Conservation (phyloP, 2,888 invertebrate genomes). For the Pharmacophagus antenor region DNA sequence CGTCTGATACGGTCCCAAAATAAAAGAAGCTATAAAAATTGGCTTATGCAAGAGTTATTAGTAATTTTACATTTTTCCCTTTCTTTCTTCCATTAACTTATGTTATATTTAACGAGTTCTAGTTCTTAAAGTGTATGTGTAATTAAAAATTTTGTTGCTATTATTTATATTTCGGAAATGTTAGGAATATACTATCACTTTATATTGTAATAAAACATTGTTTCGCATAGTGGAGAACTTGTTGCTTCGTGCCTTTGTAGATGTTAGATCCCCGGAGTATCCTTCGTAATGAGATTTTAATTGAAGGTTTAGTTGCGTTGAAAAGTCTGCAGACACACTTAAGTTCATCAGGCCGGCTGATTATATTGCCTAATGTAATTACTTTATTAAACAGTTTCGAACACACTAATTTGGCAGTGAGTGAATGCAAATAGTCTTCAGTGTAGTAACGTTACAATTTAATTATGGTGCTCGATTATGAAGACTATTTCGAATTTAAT, state of each 20-base stretch:
- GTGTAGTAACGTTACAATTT: conserved; percentile 13
- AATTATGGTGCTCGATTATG: conserved; percentile 19
- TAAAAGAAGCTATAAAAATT: too few species aligned
- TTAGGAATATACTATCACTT: neutral
- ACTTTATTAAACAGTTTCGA: conserved; percentile 54
- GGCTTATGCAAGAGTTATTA: too few species aligned
- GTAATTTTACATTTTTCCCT: too few species aligned
- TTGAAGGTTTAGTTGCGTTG: conserved; percentile 63
- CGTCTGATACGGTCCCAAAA: too few species aligned
- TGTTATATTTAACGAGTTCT: too few species aligned
- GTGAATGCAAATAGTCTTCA: neutral
- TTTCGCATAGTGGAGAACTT: conserved; percentile 23
- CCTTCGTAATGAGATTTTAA: conserved; percentile 75
- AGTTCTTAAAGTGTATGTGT: too few species aligned
- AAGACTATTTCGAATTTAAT: neutral
- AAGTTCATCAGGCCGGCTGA: conserved; percentile 67
- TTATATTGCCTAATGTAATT: conserved; percentile 75
- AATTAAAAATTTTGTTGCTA: too few species aligned
- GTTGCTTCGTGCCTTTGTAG: conserved; percentile 33
- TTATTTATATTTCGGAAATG: neutral
- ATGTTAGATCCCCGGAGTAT: conserved; percentile 44
- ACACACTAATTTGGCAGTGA: conserved; percentile 17
- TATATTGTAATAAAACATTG: neutral
- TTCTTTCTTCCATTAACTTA: too few species aligned
- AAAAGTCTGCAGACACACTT: conserved; percentile 64